These are phyloP conservation scores for Rhinophrynus dorsalis DNA, from an alignment of 2,797 vertebrate species.

Conservation along the genomic window DNA sequence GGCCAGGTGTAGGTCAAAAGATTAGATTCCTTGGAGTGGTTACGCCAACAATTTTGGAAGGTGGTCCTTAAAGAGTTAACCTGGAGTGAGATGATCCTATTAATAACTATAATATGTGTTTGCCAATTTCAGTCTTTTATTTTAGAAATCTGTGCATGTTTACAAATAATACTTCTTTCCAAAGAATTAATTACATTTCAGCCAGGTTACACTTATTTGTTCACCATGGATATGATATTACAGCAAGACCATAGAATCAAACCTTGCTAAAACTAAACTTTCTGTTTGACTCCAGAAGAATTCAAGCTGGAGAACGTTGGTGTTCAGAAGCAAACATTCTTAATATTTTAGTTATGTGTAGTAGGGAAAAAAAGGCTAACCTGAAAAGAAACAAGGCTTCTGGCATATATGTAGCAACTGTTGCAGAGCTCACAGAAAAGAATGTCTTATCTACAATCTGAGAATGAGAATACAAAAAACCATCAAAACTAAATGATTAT, in stretches of 20 bases:
- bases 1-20: too few species aligned
- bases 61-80: too few species aligned
- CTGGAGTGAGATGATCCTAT: too few species aligned
- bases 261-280: not conserved
- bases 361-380: not conserved
- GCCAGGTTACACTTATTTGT: not conserved
- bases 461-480: not conserved
- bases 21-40: too few species aligned
- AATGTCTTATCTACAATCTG: slow-evolving; percentile 4
- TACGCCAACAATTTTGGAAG: too few species aligned
- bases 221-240: not conserved
- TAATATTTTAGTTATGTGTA: not conserved
- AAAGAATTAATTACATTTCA: too few species aligned
- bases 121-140: too few species aligned
- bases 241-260: not conserved
- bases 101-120: too few species aligned
- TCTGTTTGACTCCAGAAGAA: not conserved
- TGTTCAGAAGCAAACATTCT: not conserved
- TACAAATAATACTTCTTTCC: too few species aligned
- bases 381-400: not conserved
- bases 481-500: slow-evolving; percentile 5
- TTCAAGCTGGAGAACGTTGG: not conserved
- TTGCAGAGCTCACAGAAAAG: not conserved
- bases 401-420: not conserved
- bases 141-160: too few species aligned